These are phyloP conservation scores for Cettia cetti DNA, from an alignment of 2,113 vertebrate species.

Conservation along the genomic window DNA sequence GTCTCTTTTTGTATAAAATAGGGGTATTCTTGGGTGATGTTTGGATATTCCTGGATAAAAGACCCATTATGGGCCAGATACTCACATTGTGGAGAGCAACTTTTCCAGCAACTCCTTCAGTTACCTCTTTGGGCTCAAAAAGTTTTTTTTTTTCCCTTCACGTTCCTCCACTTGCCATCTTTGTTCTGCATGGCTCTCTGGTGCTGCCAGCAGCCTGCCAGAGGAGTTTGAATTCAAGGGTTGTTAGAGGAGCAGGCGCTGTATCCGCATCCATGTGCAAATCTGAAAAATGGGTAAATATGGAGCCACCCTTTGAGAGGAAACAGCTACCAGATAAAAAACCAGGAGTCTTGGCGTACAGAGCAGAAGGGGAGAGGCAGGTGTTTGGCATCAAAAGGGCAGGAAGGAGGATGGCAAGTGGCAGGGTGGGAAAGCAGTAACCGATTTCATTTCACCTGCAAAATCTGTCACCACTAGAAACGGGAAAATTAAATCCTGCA, in stretches of 20 bases:
- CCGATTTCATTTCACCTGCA: background rate
- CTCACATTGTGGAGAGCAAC: background rate
- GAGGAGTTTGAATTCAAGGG: background rate
- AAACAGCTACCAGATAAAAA: background rate
- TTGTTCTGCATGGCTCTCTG: rapidly evolving
- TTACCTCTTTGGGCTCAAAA: background rate
- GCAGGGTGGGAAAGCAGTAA: background rate
- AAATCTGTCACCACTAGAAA: background rate
- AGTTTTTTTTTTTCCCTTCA: background rate
- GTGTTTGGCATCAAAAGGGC: background rate
- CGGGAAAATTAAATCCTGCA: background rate
- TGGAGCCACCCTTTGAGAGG: background rate
- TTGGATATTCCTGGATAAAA: background rate
- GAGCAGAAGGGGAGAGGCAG: background rate
- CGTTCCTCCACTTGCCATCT: background rate
- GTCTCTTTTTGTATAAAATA: background rate
- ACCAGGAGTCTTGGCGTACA: background rate
- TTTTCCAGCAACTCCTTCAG: background rate
- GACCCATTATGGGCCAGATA: background rate
- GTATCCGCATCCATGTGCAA: background rate
- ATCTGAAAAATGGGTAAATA: background rate
- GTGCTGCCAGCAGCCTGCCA: background rate
- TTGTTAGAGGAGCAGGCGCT: background rate
- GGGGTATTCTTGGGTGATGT: background rate
- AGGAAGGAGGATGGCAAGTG: background rate